A percentile compares a stretch with the other conserved stretches of the same genome.
Evolutionary conservation across 2,113 vertebrate genomes (phyloP).

Genomic region (Microcebus lehilahytsara): DNA sequence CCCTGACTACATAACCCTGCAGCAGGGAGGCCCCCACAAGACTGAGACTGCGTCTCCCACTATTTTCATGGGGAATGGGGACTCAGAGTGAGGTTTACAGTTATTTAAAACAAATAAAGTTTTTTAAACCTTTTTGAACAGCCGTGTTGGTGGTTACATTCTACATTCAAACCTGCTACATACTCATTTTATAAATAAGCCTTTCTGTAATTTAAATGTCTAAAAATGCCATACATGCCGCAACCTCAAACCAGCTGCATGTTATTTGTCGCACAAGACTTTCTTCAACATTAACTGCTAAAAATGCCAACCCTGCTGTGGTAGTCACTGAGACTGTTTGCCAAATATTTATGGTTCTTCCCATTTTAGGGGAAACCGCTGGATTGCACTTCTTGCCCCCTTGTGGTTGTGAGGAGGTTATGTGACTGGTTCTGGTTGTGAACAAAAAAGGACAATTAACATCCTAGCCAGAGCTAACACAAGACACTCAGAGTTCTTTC

Average conservation of each 20-base stretch:
- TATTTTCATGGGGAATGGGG: background rate
- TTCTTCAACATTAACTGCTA: background rate
- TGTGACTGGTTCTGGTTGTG: background rate
- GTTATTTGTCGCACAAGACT: background rate
- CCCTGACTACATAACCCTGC: background rate
- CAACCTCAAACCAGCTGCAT: conserved; percentile 17
- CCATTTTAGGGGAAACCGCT: background rate
- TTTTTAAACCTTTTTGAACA: conserved; percentile 28
- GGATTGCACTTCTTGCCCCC: conserved; percentile 28
- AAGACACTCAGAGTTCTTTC: conserved; percentile 28
- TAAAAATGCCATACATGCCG: conserved; percentile 55
- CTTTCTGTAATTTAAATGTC: conserved; percentile 55
- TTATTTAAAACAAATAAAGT: conserved; percentile 12
- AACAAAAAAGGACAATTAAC: background rate
- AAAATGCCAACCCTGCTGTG: background rate
- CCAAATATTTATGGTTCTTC: background rate
- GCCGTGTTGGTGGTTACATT: conserved; percentile 48
- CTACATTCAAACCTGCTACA: conserved; percentile 27
- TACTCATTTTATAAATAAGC: conserved; percentile 53
- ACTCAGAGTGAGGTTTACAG: conserved; percentile 32
- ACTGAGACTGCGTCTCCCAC: background rate
- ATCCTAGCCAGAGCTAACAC: background rate
- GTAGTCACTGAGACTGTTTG: background rate
- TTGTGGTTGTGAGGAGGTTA: background rate
- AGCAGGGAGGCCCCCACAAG: background rate